These are phyloP conservation scores for Megalops atlanticus DNA, from an alignment of 2,113 vertebrate species.

Conservation along the genomic window DNA sequence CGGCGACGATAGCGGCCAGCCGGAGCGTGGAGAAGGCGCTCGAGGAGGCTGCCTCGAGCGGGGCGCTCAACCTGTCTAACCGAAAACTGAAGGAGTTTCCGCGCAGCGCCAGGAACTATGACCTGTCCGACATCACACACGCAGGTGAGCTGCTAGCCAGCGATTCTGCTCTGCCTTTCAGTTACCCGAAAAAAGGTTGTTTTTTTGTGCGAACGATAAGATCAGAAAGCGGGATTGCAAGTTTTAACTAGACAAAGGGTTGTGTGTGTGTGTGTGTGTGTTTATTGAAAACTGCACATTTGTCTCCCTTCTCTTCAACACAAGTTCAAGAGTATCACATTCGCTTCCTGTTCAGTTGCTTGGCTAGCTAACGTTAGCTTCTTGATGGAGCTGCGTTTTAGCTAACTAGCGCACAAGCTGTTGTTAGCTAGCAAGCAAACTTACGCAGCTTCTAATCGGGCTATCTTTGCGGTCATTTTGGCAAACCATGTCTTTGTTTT, in stretches of 20 bases:
- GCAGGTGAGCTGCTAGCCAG: constrained; percentile 71
- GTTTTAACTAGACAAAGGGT: too few species aligned
- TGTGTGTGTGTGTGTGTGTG: too few species aligned
- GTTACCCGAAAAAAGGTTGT: too few species aligned
- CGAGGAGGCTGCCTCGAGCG: constrained; percentile 85
- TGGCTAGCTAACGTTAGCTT: neutral
- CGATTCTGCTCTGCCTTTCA: too few species aligned
- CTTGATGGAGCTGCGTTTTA: neutral
- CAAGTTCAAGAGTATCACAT: neutral
- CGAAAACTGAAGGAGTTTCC: constrained; percentile 86
- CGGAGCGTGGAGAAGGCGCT: constrained; percentile 86
- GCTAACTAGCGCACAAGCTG: neutral
- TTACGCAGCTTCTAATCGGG: neutral
- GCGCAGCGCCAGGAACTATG: constrained; percentile 79
- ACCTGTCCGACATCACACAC: constrained; percentile 87
- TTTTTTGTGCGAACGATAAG: too few species aligned
- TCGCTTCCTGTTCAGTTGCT: constrained; percentile 15
- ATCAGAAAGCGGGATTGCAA: too few species aligned
- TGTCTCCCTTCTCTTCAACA: neutral
- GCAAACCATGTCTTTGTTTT: neutral
- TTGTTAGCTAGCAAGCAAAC: neutral
- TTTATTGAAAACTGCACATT: neutral
- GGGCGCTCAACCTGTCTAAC: constrained; percentile 82
- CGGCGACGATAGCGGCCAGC: constrained; percentile 78
- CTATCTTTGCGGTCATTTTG: neutral